Evolutionary conservation across 2,113 vertebrate species (phyloP), one percentile per base, ranked within the genome.

Genomic region (Laticauda laticaudata): DNA sequence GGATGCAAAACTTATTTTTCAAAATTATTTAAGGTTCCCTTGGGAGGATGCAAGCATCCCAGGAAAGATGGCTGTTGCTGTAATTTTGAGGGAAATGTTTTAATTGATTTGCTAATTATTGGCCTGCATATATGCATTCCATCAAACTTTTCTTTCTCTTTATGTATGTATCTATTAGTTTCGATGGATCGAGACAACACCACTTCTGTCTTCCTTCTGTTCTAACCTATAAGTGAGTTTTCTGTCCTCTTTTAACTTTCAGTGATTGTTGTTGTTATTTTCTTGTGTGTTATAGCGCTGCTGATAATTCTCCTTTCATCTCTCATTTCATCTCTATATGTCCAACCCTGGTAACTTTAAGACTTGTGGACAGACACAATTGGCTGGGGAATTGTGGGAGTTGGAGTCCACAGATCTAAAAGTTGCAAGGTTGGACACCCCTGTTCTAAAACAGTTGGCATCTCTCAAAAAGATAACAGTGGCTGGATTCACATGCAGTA

Each of bases 141-240:
- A 88, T 90, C 51, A 39, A 3, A 15, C 20, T n/a, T 51, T 10
- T 87, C 55, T 92, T 24, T 85, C 51, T 88, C 96, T 97, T 48
- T 91, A 59, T 81, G 53, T 86, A 11, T 55, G 45, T 14, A 8
- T 64, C 94, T 92, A 95, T 94, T 98, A 98, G 98, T 97, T 95
- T 98, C 96, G 97, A 98, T 96, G 98, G 98, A 95, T 97, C 97
- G 96, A 95, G 97, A 90, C 97, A 98, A 94, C 97, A 98, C 64
- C 96, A 96, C 0, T 97, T 97, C 93, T 88, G 97, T 39, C 86
- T 95, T 86, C 93, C 97, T 96, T 94, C 97, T 1, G 96, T 98
- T 97, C 97, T 96, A 97, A 97, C 94, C 94, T 96, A 96, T 97
- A 98, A 98, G 98, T 98, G 98, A 98, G 98, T 98, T 48, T 43